These are phyloP conservation scores for Zeus faber DNA, from an alignment of 2,113 vertebrate genomes.

Conservation along the genomic window DNA sequence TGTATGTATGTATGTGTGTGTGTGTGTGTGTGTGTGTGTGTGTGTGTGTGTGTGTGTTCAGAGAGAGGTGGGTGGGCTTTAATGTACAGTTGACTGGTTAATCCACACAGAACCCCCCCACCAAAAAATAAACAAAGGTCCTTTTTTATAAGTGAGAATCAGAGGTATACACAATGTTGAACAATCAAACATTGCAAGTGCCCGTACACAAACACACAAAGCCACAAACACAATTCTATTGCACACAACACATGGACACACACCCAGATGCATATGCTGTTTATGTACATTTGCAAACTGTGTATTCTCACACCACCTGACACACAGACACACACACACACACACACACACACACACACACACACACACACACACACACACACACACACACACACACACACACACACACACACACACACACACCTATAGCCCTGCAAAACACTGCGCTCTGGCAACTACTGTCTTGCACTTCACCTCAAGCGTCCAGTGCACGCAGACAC, in stretches of 20 bases:
- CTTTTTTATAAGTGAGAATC: no score
- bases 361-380: constrained; percentile 7
- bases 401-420: constrained; percentile 8
- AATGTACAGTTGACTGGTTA: no score
- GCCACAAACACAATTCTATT: not conserved
- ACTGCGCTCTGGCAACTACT: no score
- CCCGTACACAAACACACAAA: not conserved
- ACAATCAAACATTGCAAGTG: not conserved
- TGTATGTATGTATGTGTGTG: no score
- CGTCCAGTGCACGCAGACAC: constrained; percentile 2
- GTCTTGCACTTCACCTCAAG: no score
- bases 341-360: constrained; percentile 1
- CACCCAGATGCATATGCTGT: not conserved
- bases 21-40: not conserved
- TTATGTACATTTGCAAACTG: not conserved
- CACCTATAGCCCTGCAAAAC: no score
- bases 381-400: constrained; percentile 5
- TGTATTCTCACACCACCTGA: no score
- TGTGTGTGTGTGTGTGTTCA: not conserved
- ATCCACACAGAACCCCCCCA: no score
- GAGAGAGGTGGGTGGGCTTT: not conserved
- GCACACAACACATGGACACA: not conserved
- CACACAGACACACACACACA: no score
- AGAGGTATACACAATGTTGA: not conserved
- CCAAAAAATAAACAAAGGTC: no score